Conservation (phyloP, 2,888 invertebrate species). For the Myopa testacea region DNA sequence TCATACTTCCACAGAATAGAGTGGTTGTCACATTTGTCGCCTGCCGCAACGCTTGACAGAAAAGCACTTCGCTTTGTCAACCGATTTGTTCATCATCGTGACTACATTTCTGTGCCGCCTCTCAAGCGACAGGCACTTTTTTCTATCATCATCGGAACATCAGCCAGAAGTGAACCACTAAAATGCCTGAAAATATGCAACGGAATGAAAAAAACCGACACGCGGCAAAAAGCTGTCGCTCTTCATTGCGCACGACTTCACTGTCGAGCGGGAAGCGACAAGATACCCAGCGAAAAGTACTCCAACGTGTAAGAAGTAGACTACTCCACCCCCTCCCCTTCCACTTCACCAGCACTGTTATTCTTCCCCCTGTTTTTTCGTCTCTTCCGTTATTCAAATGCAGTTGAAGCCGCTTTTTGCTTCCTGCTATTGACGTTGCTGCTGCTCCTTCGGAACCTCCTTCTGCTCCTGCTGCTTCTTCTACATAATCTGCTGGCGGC, state of each 20-base stretch:
- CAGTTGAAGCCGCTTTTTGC: too few relatives aligned
- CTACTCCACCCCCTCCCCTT: too few relatives aligned
- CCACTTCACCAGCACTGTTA: too few relatives aligned
- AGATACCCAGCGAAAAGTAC: not conserved
- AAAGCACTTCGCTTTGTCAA: constrained; percentile 29
- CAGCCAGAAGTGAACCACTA: not conserved
- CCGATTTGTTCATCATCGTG: constrained; percentile 32
- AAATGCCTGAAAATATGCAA: constrained; percentile 30
- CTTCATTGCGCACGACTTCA: constrained; percentile 21
- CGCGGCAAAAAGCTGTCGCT: not conserved
- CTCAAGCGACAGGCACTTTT: not conserved
- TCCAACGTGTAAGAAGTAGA: too few relatives aligned
- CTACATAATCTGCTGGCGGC: too few relatives aligned
- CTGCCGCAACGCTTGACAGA: constrained; percentile 4
- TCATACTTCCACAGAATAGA: not conserved
- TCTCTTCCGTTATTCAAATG: too few relatives aligned
- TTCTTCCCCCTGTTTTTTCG: too few relatives aligned
- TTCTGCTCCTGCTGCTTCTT: not conserved
- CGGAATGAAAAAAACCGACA: not conserved
- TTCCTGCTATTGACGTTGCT: not conserved
- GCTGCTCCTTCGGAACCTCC: not conserved
- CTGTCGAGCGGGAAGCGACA: not conserved
- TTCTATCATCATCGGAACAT: not conserved
- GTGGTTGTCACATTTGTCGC: not conserved
- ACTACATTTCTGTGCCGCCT: constrained; percentile 11